Base-by-base conservation (phyloP, 1,140 invertebrate genomes). In the Lordiphosa collinella region DNA sequence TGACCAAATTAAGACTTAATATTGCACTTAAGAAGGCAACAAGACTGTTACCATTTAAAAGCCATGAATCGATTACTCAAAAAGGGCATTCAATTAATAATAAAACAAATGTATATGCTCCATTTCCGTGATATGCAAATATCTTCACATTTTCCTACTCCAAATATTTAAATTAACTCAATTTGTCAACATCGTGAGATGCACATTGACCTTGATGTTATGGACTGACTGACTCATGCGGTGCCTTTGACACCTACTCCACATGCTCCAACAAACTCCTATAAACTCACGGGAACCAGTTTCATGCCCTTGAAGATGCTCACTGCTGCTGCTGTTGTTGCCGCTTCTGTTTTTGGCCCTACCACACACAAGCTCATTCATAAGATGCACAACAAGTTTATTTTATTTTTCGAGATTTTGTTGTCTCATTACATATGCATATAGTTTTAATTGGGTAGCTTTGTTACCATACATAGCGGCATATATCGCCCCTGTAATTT, bases 371-470 rank as follows among this genome's bases (percentile, higher is more conserved):
- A 48, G 35, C 46, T 62, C 66, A 65, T 60, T 61, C 68, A 72
- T 50, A 38, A 70, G 55, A 76, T 78, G 72, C 74, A 79, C 73
- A 78, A 60, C 73, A 62, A 76, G 73, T 73, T 79, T 73, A 31
- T 12, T 14, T 64, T 13, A 25, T 37, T 11, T 43, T 32, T n/a
- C 35, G 6, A 31, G 48, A 31, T 53, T 44, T 63, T 44, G 49
- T 29, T 47, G 44, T 66, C 49, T 58, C 40, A 29, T 51, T 63
- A 25, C 22, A 25, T 61, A 54, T 53, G 67, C 59, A 40, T 52
- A 73, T 79, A 32, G 34, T 47, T 60, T 79, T 78, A 79, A 78
- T 79, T 78, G 63, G 74, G 46, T 37, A 40, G 58, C 37, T 25
- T 25, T 25, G 22, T 25, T 2, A 3, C 16, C 16, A 3, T n/a